Percentiles rank a stretch among this genome's conserved stretches.
Conservation (phyloP, 2,113 vertebrate genomes). For the Ceuthmochares aereus region DNA sequence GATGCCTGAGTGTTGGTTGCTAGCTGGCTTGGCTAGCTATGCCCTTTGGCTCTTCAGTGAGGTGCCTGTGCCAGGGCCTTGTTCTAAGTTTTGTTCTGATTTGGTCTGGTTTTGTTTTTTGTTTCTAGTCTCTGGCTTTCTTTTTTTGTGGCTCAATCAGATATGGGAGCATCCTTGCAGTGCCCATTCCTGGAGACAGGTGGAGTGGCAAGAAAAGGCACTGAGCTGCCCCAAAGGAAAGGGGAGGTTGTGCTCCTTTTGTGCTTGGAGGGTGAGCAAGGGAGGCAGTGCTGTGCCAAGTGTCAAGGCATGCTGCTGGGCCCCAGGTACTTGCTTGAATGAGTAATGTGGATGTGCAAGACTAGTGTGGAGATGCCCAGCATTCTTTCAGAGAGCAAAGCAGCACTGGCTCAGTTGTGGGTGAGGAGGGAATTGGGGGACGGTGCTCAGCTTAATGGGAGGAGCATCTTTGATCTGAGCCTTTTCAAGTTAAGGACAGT, state of each 20-base stretch:
- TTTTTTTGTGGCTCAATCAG: background rate
- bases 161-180: background rate
- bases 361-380: background rate
- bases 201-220: conserved; percentile 12
- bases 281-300: background rate
- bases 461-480: background rate
- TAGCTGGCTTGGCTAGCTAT: background rate
- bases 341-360: background rate
- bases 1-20: conserved; percentile 75
- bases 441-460: background rate
- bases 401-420: background rate
- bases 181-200: background rate
- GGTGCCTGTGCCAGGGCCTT: accelerated
- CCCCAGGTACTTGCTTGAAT: background rate
- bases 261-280: background rate
- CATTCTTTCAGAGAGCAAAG: background rate
- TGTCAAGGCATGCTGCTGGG: background rate
- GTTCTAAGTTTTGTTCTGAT: background rate
- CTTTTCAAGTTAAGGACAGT: background rate
- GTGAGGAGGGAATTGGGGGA: background rate
- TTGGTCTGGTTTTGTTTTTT: conserved; percentile 9
- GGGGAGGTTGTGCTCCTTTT: background rate
- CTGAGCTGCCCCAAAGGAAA: background rate
- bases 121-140: conserved; percentile 16
- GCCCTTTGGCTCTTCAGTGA: background rate